Conservation (phyloP, 2,113 vertebrate species). For the Budorcas taxicolor region DNA sequence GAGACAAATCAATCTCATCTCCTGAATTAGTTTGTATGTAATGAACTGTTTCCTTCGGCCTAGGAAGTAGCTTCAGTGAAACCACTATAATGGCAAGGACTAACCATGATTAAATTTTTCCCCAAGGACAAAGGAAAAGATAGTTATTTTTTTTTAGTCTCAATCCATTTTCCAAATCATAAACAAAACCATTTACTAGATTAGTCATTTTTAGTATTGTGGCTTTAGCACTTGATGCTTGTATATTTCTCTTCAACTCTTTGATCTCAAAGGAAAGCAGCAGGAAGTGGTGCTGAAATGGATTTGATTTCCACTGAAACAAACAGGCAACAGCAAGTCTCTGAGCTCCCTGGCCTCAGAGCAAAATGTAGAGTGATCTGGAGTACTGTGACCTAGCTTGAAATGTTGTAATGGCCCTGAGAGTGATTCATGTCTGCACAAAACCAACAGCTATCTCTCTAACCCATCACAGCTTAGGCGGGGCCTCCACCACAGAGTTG, state of each 20-base stretch:
- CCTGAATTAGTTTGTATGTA: not conserved
- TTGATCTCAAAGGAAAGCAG: not conserved
- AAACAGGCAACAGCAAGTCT: not conserved
- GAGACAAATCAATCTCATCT: slow-evolving; percentile 4
- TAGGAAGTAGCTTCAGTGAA: slow-evolving; percentile 10
- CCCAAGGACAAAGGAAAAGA: not conserved
- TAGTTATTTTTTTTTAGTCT: not conserved
- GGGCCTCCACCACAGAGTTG: not conserved
- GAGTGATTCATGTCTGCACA: slow-evolving; percentile 43
- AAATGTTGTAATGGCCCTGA: slow-evolving; percentile 24
- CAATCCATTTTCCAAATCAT: not conserved
- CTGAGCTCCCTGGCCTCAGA: not conserved
- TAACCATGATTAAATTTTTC: slow-evolving; percentile 9
- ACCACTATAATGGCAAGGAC: not conserved
- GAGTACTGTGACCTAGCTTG: slow-evolving; percentile 30
- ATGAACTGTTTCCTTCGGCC: slow-evolving; percentile 35
- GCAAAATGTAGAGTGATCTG: slow-evolving; percentile 32
- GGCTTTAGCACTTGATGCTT: not conserved
- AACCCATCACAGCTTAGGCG: not conserved
- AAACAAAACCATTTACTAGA: not conserved
- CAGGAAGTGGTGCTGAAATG: not conserved
- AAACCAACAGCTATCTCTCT: slow-evolving; percentile 55
- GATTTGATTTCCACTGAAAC: slow-evolving; percentile 25
- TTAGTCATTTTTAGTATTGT: not conserved
- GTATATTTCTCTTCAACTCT: not conserved